A percentile compares a stretch with the other conserved stretches of the same genome.
Conservation (phyloP, 2,113 vertebrate species). For the Barbus barbus region DNA sequence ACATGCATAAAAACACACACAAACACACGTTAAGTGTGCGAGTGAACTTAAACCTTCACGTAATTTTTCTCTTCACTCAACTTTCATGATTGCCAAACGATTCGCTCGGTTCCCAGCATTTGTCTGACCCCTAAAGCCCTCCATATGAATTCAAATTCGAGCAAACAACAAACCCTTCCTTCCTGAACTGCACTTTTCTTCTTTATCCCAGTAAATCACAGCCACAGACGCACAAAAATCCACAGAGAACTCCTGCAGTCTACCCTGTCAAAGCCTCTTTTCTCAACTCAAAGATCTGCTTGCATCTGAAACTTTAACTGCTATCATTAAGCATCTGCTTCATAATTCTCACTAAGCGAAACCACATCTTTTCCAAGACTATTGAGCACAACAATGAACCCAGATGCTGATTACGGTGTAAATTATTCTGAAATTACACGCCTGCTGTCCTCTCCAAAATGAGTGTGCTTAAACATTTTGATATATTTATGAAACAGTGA, state of each 20-base stretch:
- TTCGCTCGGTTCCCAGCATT: constrained; percentile 37
- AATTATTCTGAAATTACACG: constrained; percentile 33
- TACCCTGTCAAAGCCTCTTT: background rate
- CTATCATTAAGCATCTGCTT: constrained; percentile 30
- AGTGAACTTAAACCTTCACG: constrained; percentile 26
- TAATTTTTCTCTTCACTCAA: background rate
- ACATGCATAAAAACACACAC: constrained; percentile 23
- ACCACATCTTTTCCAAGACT: constrained; percentile 18
- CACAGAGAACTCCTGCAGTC: background rate
- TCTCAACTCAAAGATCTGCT: background rate
- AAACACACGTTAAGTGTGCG: background rate
- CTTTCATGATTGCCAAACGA: constrained; percentile 21
- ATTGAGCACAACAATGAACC: constrained; percentile 31
- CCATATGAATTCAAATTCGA: constrained; percentile 29
- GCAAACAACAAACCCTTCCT: constrained; percentile 36
- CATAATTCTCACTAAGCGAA: background rate
- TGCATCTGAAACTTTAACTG: constrained; percentile 25
- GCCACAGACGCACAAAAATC: constrained; percentile 5
- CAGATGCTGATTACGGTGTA: constrained; percentile 26
- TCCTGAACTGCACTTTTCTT: constrained; percentile 8
- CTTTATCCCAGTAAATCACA: constrained; percentile 36
- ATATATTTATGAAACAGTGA: constrained; percentile 9
- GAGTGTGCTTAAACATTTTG: constrained; percentile 30
- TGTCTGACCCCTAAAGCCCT: constrained; percentile 41
- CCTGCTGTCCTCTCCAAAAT: constrained; percentile 1